Evolutionary conservation across 2,888 invertebrate genomes (phyloP), one percentile per base, ranked within the genome.

Genomic region (Tupiocoris notatus): DNA sequence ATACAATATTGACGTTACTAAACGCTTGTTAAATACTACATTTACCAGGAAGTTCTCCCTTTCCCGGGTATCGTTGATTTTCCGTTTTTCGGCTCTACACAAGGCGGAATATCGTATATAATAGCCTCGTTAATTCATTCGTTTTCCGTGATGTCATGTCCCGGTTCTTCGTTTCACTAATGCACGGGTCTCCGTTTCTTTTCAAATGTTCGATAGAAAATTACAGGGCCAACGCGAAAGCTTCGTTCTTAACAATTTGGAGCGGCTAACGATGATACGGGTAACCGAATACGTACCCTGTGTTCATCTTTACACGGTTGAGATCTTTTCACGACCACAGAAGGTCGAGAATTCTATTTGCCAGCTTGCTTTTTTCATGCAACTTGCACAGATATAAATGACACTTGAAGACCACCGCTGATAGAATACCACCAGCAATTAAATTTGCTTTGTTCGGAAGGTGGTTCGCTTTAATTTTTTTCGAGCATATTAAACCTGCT

Each of bases 21-120:
- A 67, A 67, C 67, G 56, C 21, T 56, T 12, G 67, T 67, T 67
- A 57, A 67, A 67, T 67, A 67, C 56, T 67, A 67, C 20, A 67
- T 57, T 67, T 65, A 65, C 57, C 21, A 54, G 20, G 20, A 22
- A 54, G 54, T 25, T 57, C 67, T 17, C 6, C 21, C 39, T 12
- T 3, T 39, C 12, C 39, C 6, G 39, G 12, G 39, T 7, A 39
- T 39, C 39, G 39, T 39, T 39, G 39, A 39, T 39, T 39, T 39
- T 39, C 12, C 39, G 39, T 12, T 39, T 39, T 39, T 39, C 39
- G 3, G 39, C 39, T 39, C 39, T 12, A 3, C 39, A 12, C 39
- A 12, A 7, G 12, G 39, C 39, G 39, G 39, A 12, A 39, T 7
- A 39, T 39, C 12, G 3, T 12, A 39, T 39, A 39, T 39, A 39